phyloP scores from a whole-genome alignment of 2,797 vertebrate species.

The Malurus leucopterus region DNA sequence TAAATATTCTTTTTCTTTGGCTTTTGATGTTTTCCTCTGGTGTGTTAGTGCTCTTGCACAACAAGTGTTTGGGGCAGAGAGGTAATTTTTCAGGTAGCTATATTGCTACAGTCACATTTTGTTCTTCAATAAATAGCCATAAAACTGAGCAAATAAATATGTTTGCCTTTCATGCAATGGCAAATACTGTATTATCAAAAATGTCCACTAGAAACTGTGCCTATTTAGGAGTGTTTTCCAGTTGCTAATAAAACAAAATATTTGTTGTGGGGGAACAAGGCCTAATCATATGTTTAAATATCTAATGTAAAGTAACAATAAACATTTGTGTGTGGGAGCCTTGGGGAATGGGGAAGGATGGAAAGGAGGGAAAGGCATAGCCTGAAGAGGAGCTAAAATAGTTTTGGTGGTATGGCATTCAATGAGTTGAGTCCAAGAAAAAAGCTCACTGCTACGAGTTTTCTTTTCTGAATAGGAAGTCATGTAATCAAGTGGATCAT shows the following conservation, averaged over 20 bases:
- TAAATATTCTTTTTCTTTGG: not conserved
- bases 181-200: not conserved
- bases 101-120: not conserved
- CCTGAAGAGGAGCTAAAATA: not conserved
- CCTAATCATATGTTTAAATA: not conserved
- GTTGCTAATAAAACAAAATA: not conserved
- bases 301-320: not conserved
- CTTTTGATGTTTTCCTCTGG: not conserved
- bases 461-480: not conserved
- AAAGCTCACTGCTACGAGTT: not conserved
- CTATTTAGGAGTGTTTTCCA: not conserved
- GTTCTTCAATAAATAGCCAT: not conserved
- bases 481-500: not conserved
- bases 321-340: not conserved
- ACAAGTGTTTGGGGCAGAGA: not conserved
- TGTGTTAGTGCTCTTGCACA: not conserved
- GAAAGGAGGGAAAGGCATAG: not conserved
- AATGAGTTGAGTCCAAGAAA: not conserved
- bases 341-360: fast-evolving
- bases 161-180: not conserved
- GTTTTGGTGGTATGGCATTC: fast-evolving
- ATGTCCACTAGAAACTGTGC: not conserved
- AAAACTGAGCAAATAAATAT: not conserved
- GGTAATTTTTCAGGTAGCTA: not conserved
- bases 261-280: not conserved